Base-by-base conservation (phyloP, 2,888 invertebrate species). In the Harpagoxenus sublaevis region DNA sequence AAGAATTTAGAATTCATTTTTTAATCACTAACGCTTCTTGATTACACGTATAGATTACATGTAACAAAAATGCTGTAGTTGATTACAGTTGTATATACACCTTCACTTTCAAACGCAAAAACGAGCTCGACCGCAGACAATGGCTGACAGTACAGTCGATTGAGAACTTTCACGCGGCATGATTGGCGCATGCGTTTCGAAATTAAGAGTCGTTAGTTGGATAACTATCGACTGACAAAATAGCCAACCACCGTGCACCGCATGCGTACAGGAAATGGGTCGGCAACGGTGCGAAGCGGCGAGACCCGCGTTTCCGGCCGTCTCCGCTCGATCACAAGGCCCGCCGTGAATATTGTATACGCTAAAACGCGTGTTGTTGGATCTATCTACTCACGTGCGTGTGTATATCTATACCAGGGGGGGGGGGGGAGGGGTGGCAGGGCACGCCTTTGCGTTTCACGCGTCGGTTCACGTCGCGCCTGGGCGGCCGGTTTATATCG, bases 401-500 rank as follows among this genome's bases (percentile, higher is more conserved):
- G 45, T 60, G 48, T 82, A 71, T 53, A 57, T 75, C 74, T 73
- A 68, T 83, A 75, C 48, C 35, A 65, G 10, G 9, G 28, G 45
- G 4, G 10, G 9, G 28, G 45, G 4, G 28, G 18, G 0, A 23
- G 23, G 23, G 23, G 4, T 23, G 18, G 28, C 12, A 28, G 18
- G 65, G 55, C 78, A 83, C 73, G 79, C 79, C 79, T 81, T 81
- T 73, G 60, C 79, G 86, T 84, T 89, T 89, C 74, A 82, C 85
- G 85, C 75, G 81, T 86, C 87, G 87, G 78, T 86, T 86, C 81
- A 63, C 62, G 63, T 86, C 82, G 63, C 82, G 83, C 68, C 77
- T 68, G 79, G 78, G 39, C 87, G 71, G 63, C 51, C 75, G 9
- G 63, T 57, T 81, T 81, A 81, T 81, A 65, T 82, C 74, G 84